These are phyloP conservation scores for Rhabdornis inornatus DNA, from an alignment of 2,113 vertebrate species.

Conservation along the genomic window DNA sequence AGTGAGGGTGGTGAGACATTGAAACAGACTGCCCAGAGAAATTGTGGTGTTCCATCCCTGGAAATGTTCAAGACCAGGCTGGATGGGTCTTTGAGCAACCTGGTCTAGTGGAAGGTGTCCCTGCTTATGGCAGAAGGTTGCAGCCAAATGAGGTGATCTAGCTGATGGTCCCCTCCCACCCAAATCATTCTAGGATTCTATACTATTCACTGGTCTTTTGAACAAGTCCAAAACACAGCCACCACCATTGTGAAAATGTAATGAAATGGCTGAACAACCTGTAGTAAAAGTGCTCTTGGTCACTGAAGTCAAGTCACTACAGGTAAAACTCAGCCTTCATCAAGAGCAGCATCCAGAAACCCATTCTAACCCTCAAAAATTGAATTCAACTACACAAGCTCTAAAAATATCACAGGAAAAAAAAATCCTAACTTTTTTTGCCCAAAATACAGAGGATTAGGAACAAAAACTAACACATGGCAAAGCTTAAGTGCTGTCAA, in stretches of 20 bases:
- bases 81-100: background rate
- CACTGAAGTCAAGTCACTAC: background rate
- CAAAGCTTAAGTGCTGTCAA: background rate
- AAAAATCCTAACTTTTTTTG: background rate
- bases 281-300: background rate
- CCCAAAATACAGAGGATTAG: background rate
- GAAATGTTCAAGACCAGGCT: background rate
- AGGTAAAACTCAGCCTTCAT: background rate
- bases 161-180: background rate
- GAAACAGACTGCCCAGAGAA: background rate
- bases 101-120: background rate
- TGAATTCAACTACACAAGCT: background rate
- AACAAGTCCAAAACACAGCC: background rate
- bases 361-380: background rate
- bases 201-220: background rate
- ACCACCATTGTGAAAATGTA: background rate
- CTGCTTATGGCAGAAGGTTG: background rate
- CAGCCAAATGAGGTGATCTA: background rate
- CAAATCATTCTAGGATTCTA: background rate
- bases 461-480: background rate
- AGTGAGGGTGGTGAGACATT: background rate
- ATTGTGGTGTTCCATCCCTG: background rate
- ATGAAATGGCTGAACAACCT: background rate
- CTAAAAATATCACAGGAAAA: background rate
- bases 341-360: background rate